These are phyloP conservation scores for Mastomys coucha DNA, from an alignment of 2,113 vertebrate genomes.

Conservation along the genomic window DNA sequence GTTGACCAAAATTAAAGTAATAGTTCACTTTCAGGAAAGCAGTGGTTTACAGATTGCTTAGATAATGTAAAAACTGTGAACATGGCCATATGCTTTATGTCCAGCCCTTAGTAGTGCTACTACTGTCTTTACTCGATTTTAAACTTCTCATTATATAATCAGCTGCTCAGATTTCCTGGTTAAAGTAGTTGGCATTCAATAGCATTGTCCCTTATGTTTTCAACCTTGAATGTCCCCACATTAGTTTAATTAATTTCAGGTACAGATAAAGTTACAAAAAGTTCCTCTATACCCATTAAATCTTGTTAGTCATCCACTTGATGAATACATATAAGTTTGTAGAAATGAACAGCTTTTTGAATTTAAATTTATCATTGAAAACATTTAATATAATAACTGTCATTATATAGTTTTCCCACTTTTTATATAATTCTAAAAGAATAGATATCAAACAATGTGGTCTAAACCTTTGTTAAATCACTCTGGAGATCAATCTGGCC, in stretches of 20 bases:
- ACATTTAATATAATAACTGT: not conserved
- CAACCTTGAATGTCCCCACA: not conserved
- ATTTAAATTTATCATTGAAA: not conserved
- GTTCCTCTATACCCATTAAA: not conserved
- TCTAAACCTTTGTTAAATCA: not conserved
- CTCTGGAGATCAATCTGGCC: too few species aligned
- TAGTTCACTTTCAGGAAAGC: slow-evolving; percentile 68
- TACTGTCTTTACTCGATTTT: slow-evolving; percentile 46
- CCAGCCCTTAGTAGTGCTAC: slow-evolving; percentile 41
- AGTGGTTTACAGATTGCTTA: slow-evolving; percentile 57
- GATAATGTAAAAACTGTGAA: slow-evolving; percentile 52
- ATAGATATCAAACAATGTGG: not conserved
- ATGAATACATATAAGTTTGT: not conserved
- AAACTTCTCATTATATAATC: slow-evolving; percentile 39
- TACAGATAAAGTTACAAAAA: not conserved
- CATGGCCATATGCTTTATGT: slow-evolving; percentile 66
- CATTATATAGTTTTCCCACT: accelerated
- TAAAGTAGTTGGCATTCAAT: not conserved
- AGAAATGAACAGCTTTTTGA: not conserved
- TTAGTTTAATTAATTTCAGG: slow-evolving; percentile 1
- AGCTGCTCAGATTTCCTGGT: not conserved
- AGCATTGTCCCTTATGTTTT: not conserved
- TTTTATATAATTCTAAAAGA: not conserved
- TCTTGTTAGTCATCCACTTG: accelerated
- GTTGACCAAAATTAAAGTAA: slow-evolving; percentile 81